Evolutionary conservation across 2,888 invertebrate species (phyloP).

Genomic region (Hirtodrosophila confusa): DNA sequence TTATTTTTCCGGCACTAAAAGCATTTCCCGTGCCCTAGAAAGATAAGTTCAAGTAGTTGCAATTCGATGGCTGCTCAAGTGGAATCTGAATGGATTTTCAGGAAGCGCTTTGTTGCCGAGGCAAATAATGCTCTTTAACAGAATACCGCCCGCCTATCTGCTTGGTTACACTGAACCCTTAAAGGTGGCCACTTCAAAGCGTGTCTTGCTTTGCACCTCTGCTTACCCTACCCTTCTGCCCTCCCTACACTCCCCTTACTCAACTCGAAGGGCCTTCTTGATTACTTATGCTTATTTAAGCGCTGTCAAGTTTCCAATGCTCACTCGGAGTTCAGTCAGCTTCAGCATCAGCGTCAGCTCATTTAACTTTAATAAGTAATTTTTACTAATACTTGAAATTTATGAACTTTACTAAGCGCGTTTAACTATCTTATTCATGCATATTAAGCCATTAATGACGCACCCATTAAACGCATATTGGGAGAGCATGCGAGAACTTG

Average conservation of each 20-base stretch:
- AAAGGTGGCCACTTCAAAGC: neutral
- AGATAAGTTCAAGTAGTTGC: conserved; percentile 22
- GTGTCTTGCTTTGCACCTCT: conserved; percentile 7
- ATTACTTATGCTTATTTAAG: no score
- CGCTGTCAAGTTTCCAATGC: neutral
- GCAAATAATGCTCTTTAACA: conserved; percentile 7
- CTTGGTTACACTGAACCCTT: neutral
- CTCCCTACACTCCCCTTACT: no score
- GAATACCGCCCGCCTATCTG: neutral
- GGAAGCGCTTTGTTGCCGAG: conserved; percentile 5
- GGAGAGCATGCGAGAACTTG: neutral
- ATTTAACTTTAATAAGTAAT: conserved; percentile 16
- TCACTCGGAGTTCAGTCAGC: neutral
- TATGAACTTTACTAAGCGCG: conserved; percentile 19
- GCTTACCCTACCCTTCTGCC: no score
- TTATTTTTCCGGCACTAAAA: conserved; percentile 18
- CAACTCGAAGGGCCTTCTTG: no score
- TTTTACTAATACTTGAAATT: conserved; percentile 11
- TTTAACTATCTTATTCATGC: conserved; percentile 24
- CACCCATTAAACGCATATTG: conserved; percentile 41
- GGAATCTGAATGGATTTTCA: conserved; percentile 14
- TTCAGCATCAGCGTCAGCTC: neutral
- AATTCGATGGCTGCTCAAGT: conserved; percentile 22
- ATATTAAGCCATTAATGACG: conserved; percentile 26
- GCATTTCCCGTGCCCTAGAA: conserved; percentile 11